Conservation (phyloP, 2,888 invertebrate species). For the Leptinotarsa peninsularis region DNA sequence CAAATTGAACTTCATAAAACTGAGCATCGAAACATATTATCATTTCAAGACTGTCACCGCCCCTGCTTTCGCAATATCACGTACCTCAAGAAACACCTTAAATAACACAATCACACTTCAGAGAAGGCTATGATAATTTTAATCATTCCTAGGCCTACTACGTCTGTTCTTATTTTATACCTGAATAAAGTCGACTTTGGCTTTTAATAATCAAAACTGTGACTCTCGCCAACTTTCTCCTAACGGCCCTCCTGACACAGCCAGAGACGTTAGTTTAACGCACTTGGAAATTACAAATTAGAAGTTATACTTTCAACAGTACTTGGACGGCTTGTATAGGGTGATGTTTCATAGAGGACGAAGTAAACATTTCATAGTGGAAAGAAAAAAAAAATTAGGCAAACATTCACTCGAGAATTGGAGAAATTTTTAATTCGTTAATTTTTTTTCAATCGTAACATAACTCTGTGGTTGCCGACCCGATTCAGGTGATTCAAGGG, state of each 20-base stretch:
- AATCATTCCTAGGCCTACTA: conserved; percentile 57
- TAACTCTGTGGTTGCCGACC: no score
- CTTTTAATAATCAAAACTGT: conserved; percentile 64
- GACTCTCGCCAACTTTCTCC: conserved; percentile 64
- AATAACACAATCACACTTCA: conserved; percentile 65
- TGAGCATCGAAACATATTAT: not conserved
- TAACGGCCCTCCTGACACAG: conserved; percentile 63
- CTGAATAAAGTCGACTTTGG: conserved; percentile 58
- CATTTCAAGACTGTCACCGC: conserved; percentile 18
- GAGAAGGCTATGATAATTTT: conserved; percentile 63
- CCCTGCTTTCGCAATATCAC: conserved; percentile 42
- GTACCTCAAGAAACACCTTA: conserved; percentile 61
- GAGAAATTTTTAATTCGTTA: no score
- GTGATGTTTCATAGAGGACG: not conserved
- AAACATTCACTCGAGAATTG: no score
- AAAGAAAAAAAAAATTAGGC: no score
- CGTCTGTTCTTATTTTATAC: conserved; percentile 55
- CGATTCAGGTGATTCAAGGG: no score
- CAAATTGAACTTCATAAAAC: no score
- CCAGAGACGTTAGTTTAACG: conserved; percentile 63
- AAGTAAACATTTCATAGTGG: not conserved
- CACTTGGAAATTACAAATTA: conserved; percentile 65
- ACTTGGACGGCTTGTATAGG: not conserved
- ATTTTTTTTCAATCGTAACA: no score
- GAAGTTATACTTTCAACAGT: conserved; percentile 62